These are phyloP conservation scores for Thripadectes ignobilis DNA, from an alignment of 2,797 vertebrate species.

Conservation along the genomic window DNA sequence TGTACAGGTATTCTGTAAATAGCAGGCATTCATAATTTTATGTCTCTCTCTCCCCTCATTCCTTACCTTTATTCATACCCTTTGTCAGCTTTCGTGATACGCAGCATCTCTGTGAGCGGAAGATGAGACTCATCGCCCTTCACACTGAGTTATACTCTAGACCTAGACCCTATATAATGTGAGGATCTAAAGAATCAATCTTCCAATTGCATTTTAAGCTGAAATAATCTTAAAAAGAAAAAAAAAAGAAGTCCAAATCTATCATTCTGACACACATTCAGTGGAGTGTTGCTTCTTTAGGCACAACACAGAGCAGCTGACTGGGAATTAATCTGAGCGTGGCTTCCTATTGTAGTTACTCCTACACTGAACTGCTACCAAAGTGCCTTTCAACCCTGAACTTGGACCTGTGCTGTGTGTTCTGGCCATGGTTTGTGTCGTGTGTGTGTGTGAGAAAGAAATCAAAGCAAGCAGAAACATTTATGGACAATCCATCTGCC, in stretches of 20 bases:
- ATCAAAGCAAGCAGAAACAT: neutral
- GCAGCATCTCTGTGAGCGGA: neutral
- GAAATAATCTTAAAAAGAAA: neutral
- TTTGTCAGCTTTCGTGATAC: neutral
- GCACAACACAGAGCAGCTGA: conserved; percentile 18
- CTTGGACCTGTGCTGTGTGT: accelerated
- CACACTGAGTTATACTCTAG: conserved; percentile 36
- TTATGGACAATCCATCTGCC: neutral
- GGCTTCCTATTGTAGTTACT: neutral
- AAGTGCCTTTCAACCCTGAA: neutral
- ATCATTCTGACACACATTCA: conserved; percentile 26
- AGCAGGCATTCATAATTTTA: neutral
- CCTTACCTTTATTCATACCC: conserved; percentile 27
- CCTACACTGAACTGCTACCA: neutral
- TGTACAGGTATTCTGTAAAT: neutral
- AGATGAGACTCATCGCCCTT: conserved; percentile 33
- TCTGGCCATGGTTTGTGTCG: neutral
- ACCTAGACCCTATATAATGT: conserved; percentile 24
- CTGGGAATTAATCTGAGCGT: neutral
- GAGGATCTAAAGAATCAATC: conserved; percentile 54
- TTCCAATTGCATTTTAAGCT: conserved; percentile 60
- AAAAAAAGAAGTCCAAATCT: neutral
- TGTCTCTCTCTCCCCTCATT: neutral
- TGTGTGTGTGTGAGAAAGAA: neutral
- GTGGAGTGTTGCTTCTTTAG: conserved; percentile 36